Evolutionary conservation across 2,797 vertebrate genomes (phyloP).

Genomic region (Brachyalestes nurse): DNA sequence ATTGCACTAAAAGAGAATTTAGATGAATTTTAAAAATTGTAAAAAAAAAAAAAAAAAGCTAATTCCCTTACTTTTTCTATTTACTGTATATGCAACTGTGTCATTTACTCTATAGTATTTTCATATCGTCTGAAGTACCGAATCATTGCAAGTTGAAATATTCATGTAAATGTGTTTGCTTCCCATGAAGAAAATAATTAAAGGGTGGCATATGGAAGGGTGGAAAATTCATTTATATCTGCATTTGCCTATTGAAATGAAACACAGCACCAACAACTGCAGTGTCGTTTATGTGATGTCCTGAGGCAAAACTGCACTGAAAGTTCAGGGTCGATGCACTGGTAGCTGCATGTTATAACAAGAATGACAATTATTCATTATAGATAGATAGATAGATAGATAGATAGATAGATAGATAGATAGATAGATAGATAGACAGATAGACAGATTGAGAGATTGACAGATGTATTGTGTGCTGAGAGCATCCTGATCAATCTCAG

Average conservation of each 20-base stretch:
- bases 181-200: background rate
- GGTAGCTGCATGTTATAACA: too few relatives aligned
- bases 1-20: background rate
- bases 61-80: too few relatives aligned
- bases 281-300: too few relatives aligned
- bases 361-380: background rate
- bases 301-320: background rate
- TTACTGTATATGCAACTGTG: too few relatives aligned
- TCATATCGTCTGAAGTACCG: background rate
- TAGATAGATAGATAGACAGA: background rate
- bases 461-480: background rate
- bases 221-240: slow-evolving; percentile 5
- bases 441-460: background rate
- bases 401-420: background rate
- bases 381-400: slow-evolving; percentile 9
- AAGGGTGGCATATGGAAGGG: background rate
- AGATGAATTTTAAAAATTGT: too few relatives aligned
- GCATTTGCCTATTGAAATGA: background rate
- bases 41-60: too few relatives aligned
- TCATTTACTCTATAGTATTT: background rate
- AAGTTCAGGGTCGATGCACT: background rate
- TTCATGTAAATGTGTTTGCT: background rate
- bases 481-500: background rate
- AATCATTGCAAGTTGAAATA: background rate
- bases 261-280: background rate